Base-by-base conservation (phyloP, 2,113 vertebrate genomes). In the Garra rufa region DNA sequence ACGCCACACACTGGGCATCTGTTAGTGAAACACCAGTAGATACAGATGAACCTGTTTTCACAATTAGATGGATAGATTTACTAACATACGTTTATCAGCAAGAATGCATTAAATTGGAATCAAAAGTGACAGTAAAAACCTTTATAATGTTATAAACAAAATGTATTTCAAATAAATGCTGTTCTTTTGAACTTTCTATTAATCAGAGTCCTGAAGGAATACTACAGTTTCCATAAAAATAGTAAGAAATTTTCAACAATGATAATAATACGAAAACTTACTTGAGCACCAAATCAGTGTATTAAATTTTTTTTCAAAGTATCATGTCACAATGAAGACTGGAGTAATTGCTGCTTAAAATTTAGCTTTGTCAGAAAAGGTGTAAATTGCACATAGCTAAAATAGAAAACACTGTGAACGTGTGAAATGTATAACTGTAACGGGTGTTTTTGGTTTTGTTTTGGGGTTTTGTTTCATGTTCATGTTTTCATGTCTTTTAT, bases 11-110 rank as follows among this genome's bases (percentile, higher is more conserved):
- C 5, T 30, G 41, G 30, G 3, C 2, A 24, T 44, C n/a, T 19
- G n/a, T 79, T 61, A 44, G 19, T 59, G 1, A 43, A 80, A 24
- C 34, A 46, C 17, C 48, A 73, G 81, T 41, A 46, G 65, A 82
- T 43, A 24, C 50, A 24, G 19, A 19, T 11, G 6, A 30, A 30
- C 43, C 24, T 80, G 24, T 19, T 15, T 1, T 17, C 24, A 7
- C 7, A 61, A 28, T 21, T 3, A 30, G 15, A 65, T 6, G 4
- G n/a, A 61, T 46, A 46, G 8, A 44, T 44, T 44, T 44, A 44
- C 43, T 41, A 41, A 17, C 4, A 17, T 9, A 55, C 50, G 21
- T 55, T 52, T 1, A 55, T 55, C 50, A 55, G 50, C 17, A 55
- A 55, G 50, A 17, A 57, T 57, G 52, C 52, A 57, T 57, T 57